Percentiles rank a stretch among this genome's conserved stretches.
Conservation (phyloP, 2,113 vertebrate genomes). For the Onychorhynchus coronatus region DNA sequence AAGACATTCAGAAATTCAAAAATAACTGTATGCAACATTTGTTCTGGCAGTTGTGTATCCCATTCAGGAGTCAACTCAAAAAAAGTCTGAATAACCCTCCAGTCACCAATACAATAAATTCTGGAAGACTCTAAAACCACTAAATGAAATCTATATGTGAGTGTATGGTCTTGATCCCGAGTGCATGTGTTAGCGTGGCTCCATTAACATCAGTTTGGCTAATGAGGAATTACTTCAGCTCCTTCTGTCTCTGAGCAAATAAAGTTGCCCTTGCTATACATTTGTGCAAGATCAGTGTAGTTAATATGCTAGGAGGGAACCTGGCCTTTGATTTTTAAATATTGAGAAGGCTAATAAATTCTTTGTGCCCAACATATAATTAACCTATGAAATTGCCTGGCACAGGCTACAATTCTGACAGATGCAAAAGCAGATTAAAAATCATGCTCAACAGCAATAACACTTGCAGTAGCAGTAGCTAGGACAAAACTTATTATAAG, state of each 20-base stretch:
- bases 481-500: neutral
- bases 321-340: neutral
- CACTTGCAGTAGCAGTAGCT: neutral
- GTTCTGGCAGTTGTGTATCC: neutral
- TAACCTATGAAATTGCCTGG: neutral
- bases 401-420: neutral
- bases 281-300: neutral
- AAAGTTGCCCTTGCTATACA: neutral
- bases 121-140: neutral
- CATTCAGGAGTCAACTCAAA: neutral
- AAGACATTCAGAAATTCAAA: neutral
- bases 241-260: neutral
- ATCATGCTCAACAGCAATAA: neutral
- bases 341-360: neutral
- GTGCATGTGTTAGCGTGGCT: neutral
- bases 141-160: neutral
- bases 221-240: neutral
- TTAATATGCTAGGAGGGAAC: neutral
- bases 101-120: neutral
- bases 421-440: neutral
- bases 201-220: neutral
- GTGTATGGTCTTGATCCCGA: neutral
- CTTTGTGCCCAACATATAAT: neutral
- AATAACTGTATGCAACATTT: neutral
- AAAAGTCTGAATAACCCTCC: neutral